Evolutionary conservation across 1,140 invertebrate genomes (phyloP).

Genomic region (Hormaphis cornu): DNA sequence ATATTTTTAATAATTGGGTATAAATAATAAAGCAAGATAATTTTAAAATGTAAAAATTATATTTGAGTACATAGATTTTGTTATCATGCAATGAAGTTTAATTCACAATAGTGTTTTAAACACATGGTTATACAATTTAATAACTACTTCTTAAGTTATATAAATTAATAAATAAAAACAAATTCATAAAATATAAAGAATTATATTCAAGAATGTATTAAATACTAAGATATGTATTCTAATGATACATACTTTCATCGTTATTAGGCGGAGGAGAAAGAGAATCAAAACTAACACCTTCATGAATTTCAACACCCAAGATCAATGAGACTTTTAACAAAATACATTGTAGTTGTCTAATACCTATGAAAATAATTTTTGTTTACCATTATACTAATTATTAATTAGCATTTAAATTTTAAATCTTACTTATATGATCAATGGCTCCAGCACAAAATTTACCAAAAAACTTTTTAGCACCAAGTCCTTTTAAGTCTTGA

Average conservation of each 20-base stretch:
- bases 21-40: too few relatives aligned
- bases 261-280: constrained; percentile 67
- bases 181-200: too few relatives aligned
- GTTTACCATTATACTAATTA: background rate
- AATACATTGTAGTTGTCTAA: constrained; percentile 90
- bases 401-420: background rate
- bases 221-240: background rate
- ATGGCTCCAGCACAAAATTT: constrained; percentile 98
- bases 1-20: too few relatives aligned
- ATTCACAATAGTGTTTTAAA: too few relatives aligned
- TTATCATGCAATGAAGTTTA: too few relatives aligned
- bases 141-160: too few relatives aligned
- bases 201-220: too few relatives aligned
- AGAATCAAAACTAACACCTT: constrained; percentile 81
- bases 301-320: constrained; percentile 93
- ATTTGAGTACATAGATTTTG: too few relatives aligned
- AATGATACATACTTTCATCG: constrained; percentile 55
- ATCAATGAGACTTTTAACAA: constrained; percentile 89
- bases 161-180: too few relatives aligned
- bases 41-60: too few relatives aligned
- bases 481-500: constrained; percentile 83
- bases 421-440: constrained; percentile 81
- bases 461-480: constrained; percentile 97
- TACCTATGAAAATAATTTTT: constrained; percentile 47
- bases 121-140: too few relatives aligned